Evolutionary conservation across 2,113 vertebrate species (phyloP), one percentile per base, ranked within the genome.

Genomic region (Dissostichus mawsoni): DNA sequence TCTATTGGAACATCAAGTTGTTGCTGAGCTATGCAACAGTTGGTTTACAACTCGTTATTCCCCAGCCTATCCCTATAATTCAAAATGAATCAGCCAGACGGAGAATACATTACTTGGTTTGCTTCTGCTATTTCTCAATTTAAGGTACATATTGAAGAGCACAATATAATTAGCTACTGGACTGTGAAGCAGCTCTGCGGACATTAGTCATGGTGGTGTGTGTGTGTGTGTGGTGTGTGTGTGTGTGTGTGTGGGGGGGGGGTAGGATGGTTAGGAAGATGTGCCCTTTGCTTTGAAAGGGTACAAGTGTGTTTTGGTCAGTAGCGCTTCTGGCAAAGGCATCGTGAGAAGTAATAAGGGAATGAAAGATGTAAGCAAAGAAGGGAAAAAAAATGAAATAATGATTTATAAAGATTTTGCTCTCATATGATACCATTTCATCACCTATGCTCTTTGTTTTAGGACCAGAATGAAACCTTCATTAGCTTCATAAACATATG

Each of bases 251-350:
- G 29, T 4, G 29, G 78, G 33, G 45, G 2, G 47, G 44, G 33
- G 18, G 59, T 57, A n/a, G 25, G 51, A 53, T 29, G 53, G 56
- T 55, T 45, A 13, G 16, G 55, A 59, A 36, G 36, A 73, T 64
- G 70, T 80, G 80, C 68, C 69, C 80, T 91, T 86, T 89, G 58
- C 70, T 80, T 58, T 81, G 80, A 86, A 74, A 68, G 58, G 5
- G 1, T 53, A 70, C 51, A 47, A 47, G 58, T 23, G n/a, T 67
- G 23, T 71, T 51, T 79, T 50, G 63, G 4, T 57, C 76, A 58
- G 48, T 7, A 58, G 55, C 47, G 70, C 53, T 9, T 62, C 50
- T 61, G 33, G 50, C 9, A 65, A 65, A 76, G 74, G 16, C 11
- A 20, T 17, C 4, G 51, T 0, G 2, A 58, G 8, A 56, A 1